These are phyloP conservation scores for Drosophila repletoides DNA, from an alignment of 1,140 invertebrate species.

Conservation along the genomic window DNA sequence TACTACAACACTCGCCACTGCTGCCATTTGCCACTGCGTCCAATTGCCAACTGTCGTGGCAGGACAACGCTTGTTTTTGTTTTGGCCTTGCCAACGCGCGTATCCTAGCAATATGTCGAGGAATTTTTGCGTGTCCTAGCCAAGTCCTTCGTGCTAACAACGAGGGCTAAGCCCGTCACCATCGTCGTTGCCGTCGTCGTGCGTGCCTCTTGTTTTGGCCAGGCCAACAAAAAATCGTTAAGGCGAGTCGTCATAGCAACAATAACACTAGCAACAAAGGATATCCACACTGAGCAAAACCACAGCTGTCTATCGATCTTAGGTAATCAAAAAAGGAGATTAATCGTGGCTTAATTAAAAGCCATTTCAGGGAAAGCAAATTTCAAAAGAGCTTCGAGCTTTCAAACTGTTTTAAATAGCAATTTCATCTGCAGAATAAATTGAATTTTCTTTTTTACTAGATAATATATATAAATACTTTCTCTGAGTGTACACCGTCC, in stretches of 20 bases:
- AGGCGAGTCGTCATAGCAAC: slow-evolving; percentile 55
- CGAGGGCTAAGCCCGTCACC: slow-evolving; percentile 46
- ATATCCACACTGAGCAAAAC: not conserved
- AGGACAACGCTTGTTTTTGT: slow-evolving; percentile 73
- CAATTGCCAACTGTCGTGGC: slow-evolving; percentile 70
- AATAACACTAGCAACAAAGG: not conserved
- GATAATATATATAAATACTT: too few relatives aligned
- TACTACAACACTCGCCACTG: slow-evolving; percentile 52
- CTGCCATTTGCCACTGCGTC: slow-evolving; percentile 62
- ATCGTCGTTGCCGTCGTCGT: slow-evolving; percentile 34
- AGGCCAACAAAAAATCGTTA: slow-evolving; percentile 66
- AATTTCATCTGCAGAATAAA: too few relatives aligned
- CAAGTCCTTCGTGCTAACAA: slow-evolving; percentile 49
- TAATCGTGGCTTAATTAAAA: too few relatives aligned
- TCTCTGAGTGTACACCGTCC: too few relatives aligned
- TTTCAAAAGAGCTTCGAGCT: too few relatives aligned
- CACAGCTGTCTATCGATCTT: too few relatives aligned
- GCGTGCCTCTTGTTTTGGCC: slow-evolving; percentile 55
- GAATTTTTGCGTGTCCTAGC: slow-evolving; percentile 63
- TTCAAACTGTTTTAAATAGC: too few relatives aligned
- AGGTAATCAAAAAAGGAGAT: too few relatives aligned
- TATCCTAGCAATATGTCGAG: slow-evolving; percentile 75
- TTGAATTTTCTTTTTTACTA: too few relatives aligned
- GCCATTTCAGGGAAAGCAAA: too few relatives aligned
- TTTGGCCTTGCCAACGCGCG: slow-evolving; percentile 62